These are phyloP conservation scores for Thaumetopoea pityocampa DNA, from an alignment of 1,140 invertebrate genomes.

Conservation along the genomic window DNA sequence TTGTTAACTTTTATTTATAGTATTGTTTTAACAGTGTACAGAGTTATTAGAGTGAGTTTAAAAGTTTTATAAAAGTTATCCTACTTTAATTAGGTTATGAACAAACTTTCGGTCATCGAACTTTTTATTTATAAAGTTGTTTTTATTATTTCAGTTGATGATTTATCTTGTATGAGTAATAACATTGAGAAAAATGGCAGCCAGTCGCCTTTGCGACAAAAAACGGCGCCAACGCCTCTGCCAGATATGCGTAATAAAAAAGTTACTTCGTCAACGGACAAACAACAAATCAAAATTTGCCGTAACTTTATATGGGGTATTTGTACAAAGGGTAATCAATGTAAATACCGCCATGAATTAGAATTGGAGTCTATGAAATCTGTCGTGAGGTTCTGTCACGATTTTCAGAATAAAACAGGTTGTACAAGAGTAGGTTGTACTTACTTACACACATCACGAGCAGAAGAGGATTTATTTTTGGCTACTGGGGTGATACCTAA, in stretches of 20 bases:
- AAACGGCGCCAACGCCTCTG: conserved; percentile 18
- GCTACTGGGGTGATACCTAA: conserved; percentile 37
- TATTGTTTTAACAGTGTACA: too few relatives aligned
- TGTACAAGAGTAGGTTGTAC: conserved; percentile 45
- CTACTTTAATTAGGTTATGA: background rate
- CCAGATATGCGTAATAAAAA: conserved; percentile 13
- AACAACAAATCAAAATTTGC: conserved; percentile 32
- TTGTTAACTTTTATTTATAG: too few relatives aligned
- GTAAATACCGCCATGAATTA: conserved; percentile 43
- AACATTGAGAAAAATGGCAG: conserved; percentile 35
- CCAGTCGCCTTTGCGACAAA: conserved; percentile 29
- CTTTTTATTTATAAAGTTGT: background rate
- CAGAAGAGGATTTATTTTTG: conserved; percentile 45
- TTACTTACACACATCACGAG: conserved; percentile 43
- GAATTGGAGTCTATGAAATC: conserved; percentile 51
- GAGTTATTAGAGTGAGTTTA: too few relatives aligned
- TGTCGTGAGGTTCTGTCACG: conserved; percentile 49
- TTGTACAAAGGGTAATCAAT: conserved; percentile 41
- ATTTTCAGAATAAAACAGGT: conserved; percentile 46
- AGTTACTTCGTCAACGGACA: conserved; percentile 12
- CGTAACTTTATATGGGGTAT: conserved; percentile 48
- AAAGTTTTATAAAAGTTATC: background rate
- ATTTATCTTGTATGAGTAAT: too few relatives aligned
- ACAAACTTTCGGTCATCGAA: background rate
- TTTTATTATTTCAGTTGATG: conserved; percentile 17